Evolutionary conservation across 2,797 vertebrate species (phyloP), one percentile per base, ranked within the genome.

Genomic region (Danio aesculapii): DNA sequence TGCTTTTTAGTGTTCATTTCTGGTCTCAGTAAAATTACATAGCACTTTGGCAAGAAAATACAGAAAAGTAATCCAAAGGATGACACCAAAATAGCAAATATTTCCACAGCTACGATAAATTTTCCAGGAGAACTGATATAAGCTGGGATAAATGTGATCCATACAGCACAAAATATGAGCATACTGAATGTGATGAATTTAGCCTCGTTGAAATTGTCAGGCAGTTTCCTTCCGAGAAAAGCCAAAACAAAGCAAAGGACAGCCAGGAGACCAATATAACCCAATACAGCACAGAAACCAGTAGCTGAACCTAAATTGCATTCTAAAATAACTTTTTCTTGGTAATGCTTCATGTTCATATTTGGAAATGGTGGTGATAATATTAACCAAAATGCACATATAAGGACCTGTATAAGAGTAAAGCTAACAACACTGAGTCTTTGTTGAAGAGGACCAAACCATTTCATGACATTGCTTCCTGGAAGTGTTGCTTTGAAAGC

Each of bases 51-150:
- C 8, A 13, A n/a, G 62, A 84, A 84, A 14, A 84, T 75, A 5
- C 82, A 80, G 13, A 64, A 49, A 6, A 84, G 57, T 12, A 84
- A 70, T 53, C 71, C 77, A 75, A 79, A 75, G 46, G 69, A 73
- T 30, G 75, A 81, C 16, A n/a, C 17, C 19, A 59, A 59, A 59
- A 59, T 59, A 59, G 57, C 57, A 59, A 59, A 59, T 17, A 59
- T 59, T 17, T 59, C n/a, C 17, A 59, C n/a, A 59, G 57, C 57
- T 10, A 17, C 17, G 4, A n/a, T 59, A 21, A 4, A 19, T 21
- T 59, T 59, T 21, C 57, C 57, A 19, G 57, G 57, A 17, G n/a
- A 17, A 9, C 71, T 81, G 52, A 81, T n/a, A 21, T 59, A 59
- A 30, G 57, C 57, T 10, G 57, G 57, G 17, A 59, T 17, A 59